Percentiles rank a stretch among this genome's conserved stretches.
Conservation (phyloP, 2,797 vertebrate species). For the Aphelocoma californica region DNA sequence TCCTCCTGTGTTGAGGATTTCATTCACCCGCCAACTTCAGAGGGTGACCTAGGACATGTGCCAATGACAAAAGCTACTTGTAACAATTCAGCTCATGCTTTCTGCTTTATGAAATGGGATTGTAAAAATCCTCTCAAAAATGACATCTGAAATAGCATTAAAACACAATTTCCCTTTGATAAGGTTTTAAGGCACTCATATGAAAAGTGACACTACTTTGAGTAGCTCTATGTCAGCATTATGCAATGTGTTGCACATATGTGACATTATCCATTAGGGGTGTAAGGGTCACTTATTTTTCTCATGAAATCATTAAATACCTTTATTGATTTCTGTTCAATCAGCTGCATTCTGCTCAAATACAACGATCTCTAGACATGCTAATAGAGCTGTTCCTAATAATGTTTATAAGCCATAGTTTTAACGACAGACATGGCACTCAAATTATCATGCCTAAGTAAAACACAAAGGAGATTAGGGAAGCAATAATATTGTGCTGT, state of each 20-base stretch:
- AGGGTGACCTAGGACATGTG: slow-evolving; percentile 47
- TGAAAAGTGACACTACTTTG: slow-evolving; percentile 73
- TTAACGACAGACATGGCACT: slow-evolving; percentile 43
- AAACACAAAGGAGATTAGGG: slow-evolving; percentile 33
- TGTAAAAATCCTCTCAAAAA: slow-evolving; percentile 78
- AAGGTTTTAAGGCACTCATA: slow-evolving; percentile 77
- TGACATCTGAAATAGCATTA: slow-evolving; percentile 78
- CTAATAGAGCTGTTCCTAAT: slow-evolving; percentile 54
- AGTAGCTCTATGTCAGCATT: slow-evolving; percentile 73
- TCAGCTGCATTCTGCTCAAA: slow-evolving; percentile 41
- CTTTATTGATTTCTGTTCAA: slow-evolving; percentile 82
- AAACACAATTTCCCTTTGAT: slow-evolving; percentile 75
- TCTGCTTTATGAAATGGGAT: slow-evolving; percentile 73
- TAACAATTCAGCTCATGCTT: slow-evolving; percentile 73
- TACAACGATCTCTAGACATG: slow-evolving; percentile 43
- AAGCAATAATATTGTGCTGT: neutral
- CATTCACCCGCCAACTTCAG: slow-evolving; percentile 39
- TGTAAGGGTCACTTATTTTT: slow-evolving; percentile 84
- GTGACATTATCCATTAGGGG: slow-evolving; percentile 79
- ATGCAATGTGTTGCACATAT: slow-evolving; percentile 67
- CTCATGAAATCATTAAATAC: slow-evolving; percentile 79
- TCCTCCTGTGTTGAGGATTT: slow-evolving; percentile 17
- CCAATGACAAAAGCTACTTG: slow-evolving; percentile 72
- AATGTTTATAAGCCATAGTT: slow-evolving; percentile 27
- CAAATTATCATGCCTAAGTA: slow-evolving; percentile 34